A percentile compares a stretch with the other conserved stretches of the same genome.
These are phyloP conservation scores for Caenorhabditis briggsae DNA, from an alignment of 1,140 invertebrate genomes.

Conservation along the genomic window DNA sequence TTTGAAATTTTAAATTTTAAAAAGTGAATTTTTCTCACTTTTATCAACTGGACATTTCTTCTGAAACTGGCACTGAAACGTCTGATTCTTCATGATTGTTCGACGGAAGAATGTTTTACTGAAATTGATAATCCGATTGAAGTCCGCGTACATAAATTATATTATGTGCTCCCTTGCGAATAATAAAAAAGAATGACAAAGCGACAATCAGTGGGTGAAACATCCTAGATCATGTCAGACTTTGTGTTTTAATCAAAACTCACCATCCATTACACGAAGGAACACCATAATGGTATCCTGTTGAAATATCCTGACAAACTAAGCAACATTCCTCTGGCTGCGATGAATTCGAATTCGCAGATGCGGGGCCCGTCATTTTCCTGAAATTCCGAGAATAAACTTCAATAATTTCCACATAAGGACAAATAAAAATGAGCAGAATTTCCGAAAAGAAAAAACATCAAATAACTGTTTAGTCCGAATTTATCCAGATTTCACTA, in stretches of 20 bases:
- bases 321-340: constrained; percentile 69
- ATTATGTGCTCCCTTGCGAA: too few relatives aligned
- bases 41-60: constrained; percentile 75
- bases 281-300: constrained; percentile 77
- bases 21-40: constrained; percentile 4
- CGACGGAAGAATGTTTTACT: constrained; percentile 76
- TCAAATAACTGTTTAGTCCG: not conserved
- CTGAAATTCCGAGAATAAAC: not conserved
- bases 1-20: not conserved
- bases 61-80: constrained; percentile 72
- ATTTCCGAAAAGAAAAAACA: not conserved
- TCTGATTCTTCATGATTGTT: constrained; percentile 77
- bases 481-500: too few relatives aligned
- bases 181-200: too few relatives aligned
- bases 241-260: not conserved
- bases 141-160: too few relatives aligned
- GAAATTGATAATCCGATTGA: constrained; percentile 44
- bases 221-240: too few relatives aligned
- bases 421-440: not conserved
- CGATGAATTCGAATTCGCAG: constrained; percentile 17
- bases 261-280: constrained; percentile 76
- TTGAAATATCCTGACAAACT: constrained; percentile 74
- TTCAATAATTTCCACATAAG: too few relatives aligned
- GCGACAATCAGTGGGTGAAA: too few relatives aligned
- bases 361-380: constrained; percentile 25